Base-by-base conservation (phyloP, 2,797 vertebrate genomes). In the Alosa sapidissima region DNA sequence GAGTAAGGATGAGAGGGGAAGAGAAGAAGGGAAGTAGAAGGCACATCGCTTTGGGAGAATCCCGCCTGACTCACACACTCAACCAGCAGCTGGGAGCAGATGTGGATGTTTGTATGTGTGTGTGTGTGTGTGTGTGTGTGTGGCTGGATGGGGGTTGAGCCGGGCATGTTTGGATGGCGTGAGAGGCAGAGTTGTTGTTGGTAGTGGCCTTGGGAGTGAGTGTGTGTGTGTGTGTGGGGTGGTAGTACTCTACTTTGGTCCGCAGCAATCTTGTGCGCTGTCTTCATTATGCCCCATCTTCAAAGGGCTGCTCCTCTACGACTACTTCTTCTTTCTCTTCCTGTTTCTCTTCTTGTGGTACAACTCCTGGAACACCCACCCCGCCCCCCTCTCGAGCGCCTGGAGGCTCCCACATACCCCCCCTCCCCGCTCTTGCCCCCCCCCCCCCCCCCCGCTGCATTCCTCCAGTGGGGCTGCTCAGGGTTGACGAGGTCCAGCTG, bases 401-500 rank as follows among this genome's bases (percentile, higher is more conserved):
- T 3, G 16, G 19, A 55, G 1, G 28, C 28, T 28, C 28, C 28
- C 28, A 28, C 28, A 28, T 28, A 4, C 16, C 54, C 54, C 54
- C 14, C 3, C 14, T 19, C 84, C n/a, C 4, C 52, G 4, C 81
- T 14, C 62, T 84, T 45, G n/a, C 14, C 54, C 14, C 16, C 3
- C 54, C 14, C 14, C 54, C 14, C 54, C 14, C 52, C 52, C 11
- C 9, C 54, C 85, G 24, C 86, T 47, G 45, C 88, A 88, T 89
- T 90, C 87, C 88, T 88, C 83, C 81, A 85, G 78, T 83, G 82
- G 58, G 86, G 85, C 72, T 85, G 85, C 83, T 28, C 36, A 36
- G 84, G 84, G 84, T 81, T 86, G 88, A 89, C 49, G 65, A 87
- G 86, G 86, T 87, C 88, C 87, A 88, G 87, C 87, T 88, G 86